Evolutionary conservation across 2,113 vertebrate species (phyloP).

Genomic region (Heliornis fulica): DNA sequence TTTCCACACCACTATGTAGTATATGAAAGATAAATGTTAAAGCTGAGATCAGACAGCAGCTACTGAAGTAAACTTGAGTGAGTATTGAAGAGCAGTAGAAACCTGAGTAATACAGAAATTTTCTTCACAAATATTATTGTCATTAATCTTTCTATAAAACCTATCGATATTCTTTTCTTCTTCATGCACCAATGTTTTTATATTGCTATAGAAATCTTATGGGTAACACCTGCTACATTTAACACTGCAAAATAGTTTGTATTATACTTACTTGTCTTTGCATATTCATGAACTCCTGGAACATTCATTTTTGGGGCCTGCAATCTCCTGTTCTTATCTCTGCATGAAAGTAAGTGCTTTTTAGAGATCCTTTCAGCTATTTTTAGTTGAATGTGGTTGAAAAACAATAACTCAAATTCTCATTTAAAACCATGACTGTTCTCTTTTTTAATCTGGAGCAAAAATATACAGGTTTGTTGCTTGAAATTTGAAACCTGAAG

Average conservation of each 20-base stretch:
- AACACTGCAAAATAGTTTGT: not conserved
- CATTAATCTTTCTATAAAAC: not conserved
- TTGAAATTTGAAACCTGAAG: not conserved
- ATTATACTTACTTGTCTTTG: not conserved
- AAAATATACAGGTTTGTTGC: not conserved
- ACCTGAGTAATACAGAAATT: not conserved
- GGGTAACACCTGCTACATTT: not conserved
- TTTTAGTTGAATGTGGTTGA: not conserved
- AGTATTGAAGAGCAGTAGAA: not conserved
- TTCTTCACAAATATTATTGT: not conserved
- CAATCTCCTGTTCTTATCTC: not conserved
- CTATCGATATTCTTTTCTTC: not conserved
- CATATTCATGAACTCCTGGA: not conserved
- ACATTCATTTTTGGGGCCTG: not conserved
- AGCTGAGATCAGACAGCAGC: not conserved
- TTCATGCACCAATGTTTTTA: not conserved
- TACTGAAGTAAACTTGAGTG: not conserved
- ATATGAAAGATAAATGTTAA: not conserved
- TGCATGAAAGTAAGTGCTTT: not conserved
- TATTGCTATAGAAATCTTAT: not conserved
- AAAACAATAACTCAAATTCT: not conserved
- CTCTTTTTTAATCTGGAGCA: not conserved
- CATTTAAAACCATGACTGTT: not conserved
- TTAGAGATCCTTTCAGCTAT: not conserved
- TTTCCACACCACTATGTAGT: not conserved